Percentiles rank a stretch among this genome's conserved stretches.
These are phyloP conservation scores for Eudasyphora cyanicolor DNA, from an alignment of 2,888 invertebrate genomes.

Conservation along the genomic window DNA sequence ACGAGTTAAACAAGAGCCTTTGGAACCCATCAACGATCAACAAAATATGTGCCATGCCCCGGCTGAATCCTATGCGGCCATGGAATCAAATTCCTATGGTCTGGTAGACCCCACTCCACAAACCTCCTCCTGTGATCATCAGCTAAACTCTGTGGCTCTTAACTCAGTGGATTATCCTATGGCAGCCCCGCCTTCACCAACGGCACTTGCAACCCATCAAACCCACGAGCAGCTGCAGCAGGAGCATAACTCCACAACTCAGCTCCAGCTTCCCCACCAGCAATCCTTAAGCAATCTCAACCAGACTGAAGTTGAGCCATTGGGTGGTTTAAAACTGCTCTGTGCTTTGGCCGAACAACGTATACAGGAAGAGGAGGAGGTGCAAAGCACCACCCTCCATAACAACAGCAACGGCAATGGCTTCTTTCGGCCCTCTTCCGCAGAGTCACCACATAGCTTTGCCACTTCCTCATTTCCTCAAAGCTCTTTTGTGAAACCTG, in stretches of 20 bases:
- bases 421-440: constrained; percentile 31
- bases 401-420: constrained; percentile 38
- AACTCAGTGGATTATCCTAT: constrained; percentile 33
- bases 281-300: constrained; percentile 47
- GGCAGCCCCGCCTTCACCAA: constrained; percentile 21
- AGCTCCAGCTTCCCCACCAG: constrained; percentile 20
- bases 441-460: constrained; percentile 50
- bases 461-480: constrained; percentile 33
- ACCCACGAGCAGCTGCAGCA: constrained; percentile 12
- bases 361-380: constrained; percentile 86
- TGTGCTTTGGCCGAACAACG: constrained; percentile 93
- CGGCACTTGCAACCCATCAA: not conserved
- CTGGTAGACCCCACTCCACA: constrained; percentile 8
- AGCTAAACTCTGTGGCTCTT: constrained; percentile 25
- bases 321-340: constrained; percentile 87
- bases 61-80: constrained; percentile 33
- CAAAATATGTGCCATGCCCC: constrained; percentile 47
- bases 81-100: constrained; percentile 37
- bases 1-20: constrained; percentile 77
- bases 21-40: constrained; percentile 69
- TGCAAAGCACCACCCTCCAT: constrained; percentile 60
- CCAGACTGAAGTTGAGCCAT: constrained; percentile 70
- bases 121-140: constrained; percentile 24
- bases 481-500: constrained; percentile 56
- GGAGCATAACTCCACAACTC: constrained; percentile 23